phyloP scores from a whole-genome alignment of 2,888 invertebrate species.

The Hydroisotoma schaefferi region DNA sequence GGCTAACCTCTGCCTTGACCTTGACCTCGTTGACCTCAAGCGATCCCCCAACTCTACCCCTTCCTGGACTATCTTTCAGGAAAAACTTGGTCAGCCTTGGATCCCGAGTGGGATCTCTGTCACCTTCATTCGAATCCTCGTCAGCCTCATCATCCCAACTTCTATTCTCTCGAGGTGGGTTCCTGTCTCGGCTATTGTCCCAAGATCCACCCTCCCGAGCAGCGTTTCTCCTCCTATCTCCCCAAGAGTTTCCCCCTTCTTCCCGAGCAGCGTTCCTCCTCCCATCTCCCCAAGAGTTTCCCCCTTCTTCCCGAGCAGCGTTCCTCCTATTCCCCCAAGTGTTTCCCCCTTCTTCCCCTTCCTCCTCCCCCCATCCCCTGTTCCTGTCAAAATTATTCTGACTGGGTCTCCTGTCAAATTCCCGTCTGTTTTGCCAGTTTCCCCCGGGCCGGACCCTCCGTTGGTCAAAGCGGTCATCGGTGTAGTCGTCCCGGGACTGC shows the following conservation, averaged over 20 bases:
- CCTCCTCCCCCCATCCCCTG: not conserved
- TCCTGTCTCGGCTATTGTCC: not conserved
- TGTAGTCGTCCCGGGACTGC: too few species aligned
- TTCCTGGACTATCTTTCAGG: not conserved
- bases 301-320: not conserved
- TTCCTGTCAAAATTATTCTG: not conserved
- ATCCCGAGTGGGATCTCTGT: not conserved
- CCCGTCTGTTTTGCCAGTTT: too few species aligned
- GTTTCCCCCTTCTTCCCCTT: not conserved
- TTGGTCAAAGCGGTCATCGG: too few species aligned
- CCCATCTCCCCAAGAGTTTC: not conserved
- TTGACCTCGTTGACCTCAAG: not conserved
- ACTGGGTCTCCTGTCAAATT: not conserved
- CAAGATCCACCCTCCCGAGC: not conserved
- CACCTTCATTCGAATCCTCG: not conserved
- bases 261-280: not conserved
- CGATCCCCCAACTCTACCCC: not conserved
- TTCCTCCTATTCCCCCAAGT: not conserved
- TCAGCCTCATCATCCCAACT: constrained; percentile 10
- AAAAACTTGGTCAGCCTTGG: not conserved
- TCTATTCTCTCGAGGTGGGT: not conserved
- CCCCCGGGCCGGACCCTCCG: constrained; percentile 18
- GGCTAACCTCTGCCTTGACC: not conserved
- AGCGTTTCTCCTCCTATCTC: too few species aligned
- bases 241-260: not conserved